Percentiles rank a stretch among this genome's conserved stretches.
phyloP scores from a whole-genome alignment of 2,888 invertebrate species.

The Heliconius charithonia region DNA sequence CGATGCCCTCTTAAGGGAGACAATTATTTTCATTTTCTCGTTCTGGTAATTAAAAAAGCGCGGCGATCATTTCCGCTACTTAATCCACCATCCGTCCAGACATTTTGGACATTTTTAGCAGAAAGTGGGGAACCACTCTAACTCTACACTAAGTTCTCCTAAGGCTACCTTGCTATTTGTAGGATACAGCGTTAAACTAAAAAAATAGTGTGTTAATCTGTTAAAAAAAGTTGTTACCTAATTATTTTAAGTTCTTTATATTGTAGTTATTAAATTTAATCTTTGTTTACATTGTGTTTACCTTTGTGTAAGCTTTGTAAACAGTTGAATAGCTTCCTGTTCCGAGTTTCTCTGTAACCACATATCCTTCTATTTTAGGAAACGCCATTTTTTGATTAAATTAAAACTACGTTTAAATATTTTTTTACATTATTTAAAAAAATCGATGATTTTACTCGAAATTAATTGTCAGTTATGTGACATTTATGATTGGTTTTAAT shows the following conservation, averaged over 20 bases:
- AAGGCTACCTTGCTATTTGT: neutral
- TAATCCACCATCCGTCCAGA: too few species aligned
- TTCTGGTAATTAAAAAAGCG: too few species aligned
- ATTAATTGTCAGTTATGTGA: slow-evolving; percentile 4
- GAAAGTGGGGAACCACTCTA: neutral
- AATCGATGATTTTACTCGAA: neutral
- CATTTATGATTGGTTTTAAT: neutral
- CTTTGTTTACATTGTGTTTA: slow-evolving; percentile 24
- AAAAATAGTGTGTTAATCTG: neutral
- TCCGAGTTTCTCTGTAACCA: slow-evolving; percentile 89
- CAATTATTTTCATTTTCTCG: too few species aligned
- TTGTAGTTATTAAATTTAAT: neutral
- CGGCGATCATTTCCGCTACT: too few species aligned
- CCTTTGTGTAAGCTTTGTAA: slow-evolving; percentile 89
- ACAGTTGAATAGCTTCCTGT: slow-evolving; percentile 93
- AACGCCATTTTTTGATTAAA: slow-evolving; percentile 69
- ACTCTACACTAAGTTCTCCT: neutral
- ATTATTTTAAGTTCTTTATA: neutral
- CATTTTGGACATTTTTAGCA: neutral
- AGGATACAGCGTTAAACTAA: neutral
- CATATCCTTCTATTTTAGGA: slow-evolving; percentile 86
- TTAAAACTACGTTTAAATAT: neutral
- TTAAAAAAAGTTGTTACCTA: too few species aligned
- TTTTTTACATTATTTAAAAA: slow-evolving; percentile 15
- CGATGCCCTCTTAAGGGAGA: too few species aligned